Base-by-base conservation (phyloP, 2,888 invertebrate species). In the Trilocha varians region DNA sequence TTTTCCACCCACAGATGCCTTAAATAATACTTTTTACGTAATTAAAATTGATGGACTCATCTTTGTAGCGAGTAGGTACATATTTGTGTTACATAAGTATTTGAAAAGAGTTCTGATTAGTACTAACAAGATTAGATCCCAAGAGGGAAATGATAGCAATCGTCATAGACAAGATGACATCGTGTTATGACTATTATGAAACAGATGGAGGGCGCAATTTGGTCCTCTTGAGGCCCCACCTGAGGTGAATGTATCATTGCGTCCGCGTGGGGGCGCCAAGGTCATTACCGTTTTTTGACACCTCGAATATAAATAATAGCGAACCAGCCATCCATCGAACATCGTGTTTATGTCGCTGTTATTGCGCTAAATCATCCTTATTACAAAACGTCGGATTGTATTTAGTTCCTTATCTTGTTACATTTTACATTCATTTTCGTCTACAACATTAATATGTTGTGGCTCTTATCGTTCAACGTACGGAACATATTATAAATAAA, bases 211-310 rank as follows among this genome's bases (percentile, higher is more conserved):
- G 59, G 60, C 57, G 61, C 56, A 43, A 47, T 46, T 42, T 49
- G 34, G 55, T 58, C 61, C 73, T 75, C 69, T 66, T 57, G 70
- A 73, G 79, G 79, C 80, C 82, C 70, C 78, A 76, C 74, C 77
- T 73, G 79, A 84, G 84, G 84, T 84, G 83, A 84, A 84, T 65
- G 84, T 75, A 78, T 74, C 57, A 52, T 47, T 50, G 62, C 70
- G 78, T 62, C 77, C 80, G 79, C 71, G 82, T 72, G 82, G 80
- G 77, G 82, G 82, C 80, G 74, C 61, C 84, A 85, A 85, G 84
- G 84, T 82, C 84, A 71, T 65, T 56, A 65, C 67, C 71, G 84
- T 80, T 84, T 83, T 84, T 85, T 85, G 83, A 84, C 83, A 83
- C 82, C 70, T 71, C 73, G 65, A 59, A 67, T 70, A 75, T 74